phyloP scores from a whole-genome alignment of 2,797 vertebrate species.

The Rachycentron canadum region DNA sequence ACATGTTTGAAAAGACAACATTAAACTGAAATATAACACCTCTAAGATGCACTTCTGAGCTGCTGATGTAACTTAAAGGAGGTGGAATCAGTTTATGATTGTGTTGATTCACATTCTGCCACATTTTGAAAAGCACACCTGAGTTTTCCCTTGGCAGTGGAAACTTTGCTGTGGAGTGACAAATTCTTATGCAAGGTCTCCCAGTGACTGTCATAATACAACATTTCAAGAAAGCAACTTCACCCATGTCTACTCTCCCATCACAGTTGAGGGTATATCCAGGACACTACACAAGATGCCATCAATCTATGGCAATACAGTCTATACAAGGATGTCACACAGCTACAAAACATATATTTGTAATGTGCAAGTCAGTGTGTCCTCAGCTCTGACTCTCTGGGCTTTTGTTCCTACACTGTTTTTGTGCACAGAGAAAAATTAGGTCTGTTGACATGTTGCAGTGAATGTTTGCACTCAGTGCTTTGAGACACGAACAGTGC shows the following conservation, averaged over 20 bases:
- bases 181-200: neutral
- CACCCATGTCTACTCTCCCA: neutral
- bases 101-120: neutral
- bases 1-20: neutral
- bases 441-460: slow-evolving; percentile 10
- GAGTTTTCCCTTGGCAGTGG: neutral
- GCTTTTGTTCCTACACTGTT: slow-evolving; percentile 7
- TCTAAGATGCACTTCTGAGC: neutral
- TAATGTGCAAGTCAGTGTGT: neutral
- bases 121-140: neutral
- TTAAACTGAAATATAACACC: neutral
- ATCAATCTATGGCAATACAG: neutral
- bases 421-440: slow-evolving; percentile 5
- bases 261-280: neutral
- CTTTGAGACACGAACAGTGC: neutral
- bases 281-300: neutral
- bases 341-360: neutral
- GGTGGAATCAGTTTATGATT: neutral
- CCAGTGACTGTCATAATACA: neutral
- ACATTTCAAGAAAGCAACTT: neutral
- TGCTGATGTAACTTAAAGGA: neutral
- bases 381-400: slow-evolving; percentile 2
- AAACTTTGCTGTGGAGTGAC: neutral
- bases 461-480: slow-evolving; percentile 14
- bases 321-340: neutral